These are phyloP conservation scores for Drosophila neocordata DNA, from an alignment of 1,140 invertebrate genomes.

Conservation along the genomic window DNA sequence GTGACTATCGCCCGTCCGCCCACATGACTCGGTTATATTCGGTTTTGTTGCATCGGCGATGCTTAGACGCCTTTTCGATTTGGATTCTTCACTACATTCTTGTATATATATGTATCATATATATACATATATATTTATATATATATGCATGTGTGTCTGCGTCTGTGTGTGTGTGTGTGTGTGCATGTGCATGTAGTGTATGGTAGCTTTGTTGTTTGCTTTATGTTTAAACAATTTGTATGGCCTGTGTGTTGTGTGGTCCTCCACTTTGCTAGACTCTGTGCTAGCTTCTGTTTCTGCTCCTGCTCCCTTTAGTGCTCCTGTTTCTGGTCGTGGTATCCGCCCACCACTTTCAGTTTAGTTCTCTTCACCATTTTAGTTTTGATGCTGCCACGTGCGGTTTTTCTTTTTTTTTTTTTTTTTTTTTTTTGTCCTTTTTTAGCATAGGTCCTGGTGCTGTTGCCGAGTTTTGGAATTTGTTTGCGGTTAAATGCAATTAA, in stretches of 20 bases:
- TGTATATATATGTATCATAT: background rate
- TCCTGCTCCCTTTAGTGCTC: background rate
- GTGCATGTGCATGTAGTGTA: background rate
- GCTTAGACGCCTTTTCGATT: constrained; percentile 52
- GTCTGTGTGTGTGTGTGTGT: constrained; percentile 16
- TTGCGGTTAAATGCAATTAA: constrained; percentile 78
- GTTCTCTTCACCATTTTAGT: constrained; percentile 57
- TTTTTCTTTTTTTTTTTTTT: constrained; percentile 35
- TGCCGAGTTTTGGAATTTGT: constrained; percentile 68
- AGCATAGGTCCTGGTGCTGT: constrained; percentile 25
- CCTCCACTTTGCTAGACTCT: background rate
- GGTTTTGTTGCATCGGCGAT: constrained; percentile 26
- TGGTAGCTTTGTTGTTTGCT: constrained; percentile 29
- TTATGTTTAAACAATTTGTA: constrained; percentile 77
- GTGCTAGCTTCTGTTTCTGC: too few relatives aligned
- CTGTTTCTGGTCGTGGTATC: too few relatives aligned
- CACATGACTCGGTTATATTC: constrained; percentile 13
- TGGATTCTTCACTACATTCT: constrained; percentile 34
- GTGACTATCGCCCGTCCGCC: constrained; percentile 55
- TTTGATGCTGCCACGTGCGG: constrained; percentile 54
- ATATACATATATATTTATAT: too few relatives aligned
- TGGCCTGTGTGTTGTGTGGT: constrained; percentile 20
- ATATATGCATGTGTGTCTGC: too few relatives aligned
- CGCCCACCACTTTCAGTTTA: background rate
- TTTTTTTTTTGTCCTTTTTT: constrained; percentile 3